Evolutionary conservation across 2,797 vertebrate species (phyloP).

Genomic region (Salmo trutta): DNA sequence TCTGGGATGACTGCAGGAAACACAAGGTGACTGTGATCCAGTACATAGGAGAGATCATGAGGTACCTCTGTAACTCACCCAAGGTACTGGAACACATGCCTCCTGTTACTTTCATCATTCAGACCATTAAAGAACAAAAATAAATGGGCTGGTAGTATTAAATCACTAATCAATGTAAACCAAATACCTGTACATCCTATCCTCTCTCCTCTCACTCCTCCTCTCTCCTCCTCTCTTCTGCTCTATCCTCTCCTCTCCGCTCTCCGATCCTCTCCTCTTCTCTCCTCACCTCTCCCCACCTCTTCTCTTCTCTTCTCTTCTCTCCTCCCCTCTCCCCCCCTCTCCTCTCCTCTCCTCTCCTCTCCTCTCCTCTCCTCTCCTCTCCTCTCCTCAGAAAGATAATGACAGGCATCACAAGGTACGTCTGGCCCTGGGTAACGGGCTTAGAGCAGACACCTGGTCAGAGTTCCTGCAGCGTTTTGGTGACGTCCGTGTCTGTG

Average conservation of each 20-base stretch:
- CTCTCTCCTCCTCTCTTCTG: too few relatives aligned
- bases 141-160: not conserved
- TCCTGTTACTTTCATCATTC: not conserved
- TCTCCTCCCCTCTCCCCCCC: too few relatives aligned
- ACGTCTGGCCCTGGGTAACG: conserved; percentile 81
- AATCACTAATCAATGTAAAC: too few relatives aligned
- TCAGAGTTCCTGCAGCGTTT: conserved; percentile 81
- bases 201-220: too few relatives aligned
- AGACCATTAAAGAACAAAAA: not conserved
- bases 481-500: conserved; percentile 78
- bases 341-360: too few relatives aligned
- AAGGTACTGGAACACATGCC: conserved; percentile 67
- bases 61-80: conserved; percentile 83
- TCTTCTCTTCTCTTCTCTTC: too few relatives aligned
- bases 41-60: conserved; percentile 89
- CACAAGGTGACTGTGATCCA: conserved; percentile 85
- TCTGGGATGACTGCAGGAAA: conserved; percentile 89
- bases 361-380: not conserved
- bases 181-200: too few relatives aligned
- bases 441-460: conserved; percentile 82
- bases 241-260: too few relatives aligned
- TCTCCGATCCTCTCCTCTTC: too few relatives aligned
- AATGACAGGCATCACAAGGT: conserved; percentile 82
- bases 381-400: conserved; percentile 69
- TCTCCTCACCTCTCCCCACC: too few relatives aligned